These are phyloP conservation scores for Phoebastria nigripes DNA, from an alignment of 2,797 vertebrate species.

Conservation along the genomic window DNA sequence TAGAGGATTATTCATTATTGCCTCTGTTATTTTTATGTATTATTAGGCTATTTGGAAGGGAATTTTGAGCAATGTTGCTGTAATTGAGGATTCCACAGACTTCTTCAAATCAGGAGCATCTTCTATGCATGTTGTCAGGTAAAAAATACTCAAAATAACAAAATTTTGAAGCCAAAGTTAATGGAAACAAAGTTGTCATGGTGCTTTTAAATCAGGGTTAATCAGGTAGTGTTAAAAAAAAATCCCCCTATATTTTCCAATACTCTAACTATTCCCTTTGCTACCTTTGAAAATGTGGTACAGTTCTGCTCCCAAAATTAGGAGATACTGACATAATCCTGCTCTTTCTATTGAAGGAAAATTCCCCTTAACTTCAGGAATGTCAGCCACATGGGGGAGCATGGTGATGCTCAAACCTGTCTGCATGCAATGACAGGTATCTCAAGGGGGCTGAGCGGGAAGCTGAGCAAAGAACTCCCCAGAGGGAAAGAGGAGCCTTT, in stretches of 20 bases:
- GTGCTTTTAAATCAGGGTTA: neutral
- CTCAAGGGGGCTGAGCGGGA: neutral
- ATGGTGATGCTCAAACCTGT: neutral
- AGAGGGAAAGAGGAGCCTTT: neutral
- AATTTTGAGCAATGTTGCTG: slow-evolving; percentile 87
- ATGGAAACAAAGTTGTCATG: neutral
- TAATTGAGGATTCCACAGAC: slow-evolving; percentile 87
- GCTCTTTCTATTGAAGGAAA: neutral
- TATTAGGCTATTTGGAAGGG: slow-evolving; percentile 88
- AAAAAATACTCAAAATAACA: slow-evolving; percentile 24
- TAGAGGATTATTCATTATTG: neutral
- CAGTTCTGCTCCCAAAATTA: neutral
- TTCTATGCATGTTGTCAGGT: slow-evolving; percentile 98
- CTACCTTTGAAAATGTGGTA: neutral
- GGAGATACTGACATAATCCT: neutral
- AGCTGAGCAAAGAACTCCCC: neutral
- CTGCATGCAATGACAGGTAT: neutral
- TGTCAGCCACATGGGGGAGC: neutral
- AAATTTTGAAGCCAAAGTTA: neutral
- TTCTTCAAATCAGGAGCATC: slow-evolving; percentile 97
- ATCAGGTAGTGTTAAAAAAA: neutral
- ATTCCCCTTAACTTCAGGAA: neutral
- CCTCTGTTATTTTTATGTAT: neutral
- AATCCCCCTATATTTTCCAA: neutral
- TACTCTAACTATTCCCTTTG: neutral